phyloP scores from a whole-genome alignment of 2,888 invertebrate genomes.

The Drosophila glabriapex region DNA sequence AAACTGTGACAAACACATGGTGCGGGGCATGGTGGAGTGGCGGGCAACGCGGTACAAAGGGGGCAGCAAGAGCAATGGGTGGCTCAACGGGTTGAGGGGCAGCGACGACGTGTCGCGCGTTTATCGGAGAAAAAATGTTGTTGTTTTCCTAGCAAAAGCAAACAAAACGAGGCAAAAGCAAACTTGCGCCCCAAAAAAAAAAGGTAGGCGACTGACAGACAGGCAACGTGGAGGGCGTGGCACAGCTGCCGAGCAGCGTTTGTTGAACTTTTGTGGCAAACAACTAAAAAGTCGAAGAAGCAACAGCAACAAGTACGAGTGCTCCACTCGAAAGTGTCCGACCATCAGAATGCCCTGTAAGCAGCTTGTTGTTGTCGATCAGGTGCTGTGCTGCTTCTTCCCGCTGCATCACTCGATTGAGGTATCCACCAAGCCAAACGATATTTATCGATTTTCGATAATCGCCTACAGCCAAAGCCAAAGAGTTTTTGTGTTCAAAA shows the following conservation, averaged over 20 bases:
- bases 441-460: constrained; percentile 2
- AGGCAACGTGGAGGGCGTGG: constrained; percentile 39
- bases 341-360: not conserved
- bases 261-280: constrained; percentile 63
- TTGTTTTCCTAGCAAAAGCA: constrained; percentile 25
- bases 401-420: not conserved
- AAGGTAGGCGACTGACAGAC: constrained; percentile 51
- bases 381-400: not conserved
- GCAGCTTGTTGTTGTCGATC: not conserved
- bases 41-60: not conserved
- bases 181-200: constrained; percentile 28
- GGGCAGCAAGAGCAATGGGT: not conserved
- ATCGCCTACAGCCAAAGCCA: not conserved
- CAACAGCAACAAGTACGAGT: constrained; percentile 10
- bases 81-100: not conserved
- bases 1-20: constrained; percentile 30
- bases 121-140: constrained; percentile 22
- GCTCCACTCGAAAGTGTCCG: not conserved
- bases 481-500: not conserved
- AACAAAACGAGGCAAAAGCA: constrained; percentile 32
- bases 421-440: not conserved
- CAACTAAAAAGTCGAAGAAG: constrained; percentile 19
- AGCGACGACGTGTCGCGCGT: constrained; percentile 2
- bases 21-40: not conserved
- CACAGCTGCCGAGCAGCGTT: constrained; percentile 49